phyloP scores from a whole-genome alignment of 2,113 vertebrate genomes.

The Todiramphus saurophagus region DNA sequence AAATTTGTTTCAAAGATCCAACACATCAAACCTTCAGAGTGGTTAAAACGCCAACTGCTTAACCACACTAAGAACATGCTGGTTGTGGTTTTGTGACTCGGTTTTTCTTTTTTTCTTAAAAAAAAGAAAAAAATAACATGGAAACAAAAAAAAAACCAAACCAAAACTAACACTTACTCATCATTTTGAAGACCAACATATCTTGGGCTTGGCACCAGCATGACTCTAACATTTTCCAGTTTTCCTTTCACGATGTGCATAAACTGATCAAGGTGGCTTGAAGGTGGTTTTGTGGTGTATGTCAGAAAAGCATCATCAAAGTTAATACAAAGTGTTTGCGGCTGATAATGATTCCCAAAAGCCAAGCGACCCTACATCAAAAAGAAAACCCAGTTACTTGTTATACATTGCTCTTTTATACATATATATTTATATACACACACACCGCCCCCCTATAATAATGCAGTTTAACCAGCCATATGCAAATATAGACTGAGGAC shows the following conservation, averaged over 20 bases:
- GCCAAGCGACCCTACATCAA: conserved; percentile 88
- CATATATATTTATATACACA: neutral
- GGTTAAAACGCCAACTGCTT: neutral
- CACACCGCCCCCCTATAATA: no score
- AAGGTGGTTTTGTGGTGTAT: conserved; percentile 97
- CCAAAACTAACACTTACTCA: conserved; percentile 80
- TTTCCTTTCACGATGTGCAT: conserved; percentile 99
- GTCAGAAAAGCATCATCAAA: conserved; percentile 98
- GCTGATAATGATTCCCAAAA: conserved; percentile 96
- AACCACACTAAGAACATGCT: neutral
- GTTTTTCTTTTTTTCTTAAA: neutral
- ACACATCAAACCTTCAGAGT: neutral
- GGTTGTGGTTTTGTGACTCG: no score
- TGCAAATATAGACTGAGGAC: neutral
- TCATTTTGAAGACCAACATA: conserved; percentile 95
- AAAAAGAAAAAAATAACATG: neutral
- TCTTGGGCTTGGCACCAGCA: conserved; percentile 96
- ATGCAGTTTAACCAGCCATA: neutral
- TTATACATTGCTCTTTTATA: neutral
- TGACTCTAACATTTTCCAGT: conserved; percentile 95
- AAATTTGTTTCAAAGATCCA: neutral
- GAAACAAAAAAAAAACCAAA: neutral
- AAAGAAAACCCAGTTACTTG: neutral
- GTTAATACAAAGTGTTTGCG: conserved; percentile 94
- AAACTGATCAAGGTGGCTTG: conserved; percentile 95